A percentile compares a stretch with the other conserved stretches of the same genome.
Conservation (phyloP, 2,113 vertebrate genomes). For the Monarcha castaneiventris region DNA sequence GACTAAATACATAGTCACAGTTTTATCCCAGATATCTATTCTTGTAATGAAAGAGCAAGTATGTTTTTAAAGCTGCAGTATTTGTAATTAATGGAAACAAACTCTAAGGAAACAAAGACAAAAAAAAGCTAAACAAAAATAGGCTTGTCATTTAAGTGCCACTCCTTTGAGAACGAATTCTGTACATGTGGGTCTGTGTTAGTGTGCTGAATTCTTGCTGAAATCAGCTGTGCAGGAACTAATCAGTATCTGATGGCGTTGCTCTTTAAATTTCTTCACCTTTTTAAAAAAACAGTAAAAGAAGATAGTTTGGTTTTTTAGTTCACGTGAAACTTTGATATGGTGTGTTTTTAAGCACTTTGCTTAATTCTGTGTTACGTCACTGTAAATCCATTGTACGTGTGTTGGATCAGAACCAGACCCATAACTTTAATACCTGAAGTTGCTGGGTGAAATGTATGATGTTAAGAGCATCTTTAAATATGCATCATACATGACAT, state of each 20-base stretch:
- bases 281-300: background rate
- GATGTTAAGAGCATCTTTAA: background rate
- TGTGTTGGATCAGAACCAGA: background rate
- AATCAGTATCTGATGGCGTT: background rate
- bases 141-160: background rate
- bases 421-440: background rate
- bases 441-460: background rate
- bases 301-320: background rate
- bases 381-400: background rate
- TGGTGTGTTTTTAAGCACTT: background rate
- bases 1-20: background rate
- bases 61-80: background rate
- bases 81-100: background rate
- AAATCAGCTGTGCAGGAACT: background rate
- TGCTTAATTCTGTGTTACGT: background rate
- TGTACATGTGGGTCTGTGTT: background rate
- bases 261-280: background rate
- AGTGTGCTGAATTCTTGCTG: background rate
- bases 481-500: fast-evolving
- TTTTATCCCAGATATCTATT: background rate
- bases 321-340: background rate
- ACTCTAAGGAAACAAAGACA: background rate
- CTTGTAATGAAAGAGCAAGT: background rate
- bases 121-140: background rate
- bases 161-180: background rate